Evolutionary conservation across 2,888 invertebrate genomes (phyloP).

Genomic region (Bedellia somnulentella): DNA sequence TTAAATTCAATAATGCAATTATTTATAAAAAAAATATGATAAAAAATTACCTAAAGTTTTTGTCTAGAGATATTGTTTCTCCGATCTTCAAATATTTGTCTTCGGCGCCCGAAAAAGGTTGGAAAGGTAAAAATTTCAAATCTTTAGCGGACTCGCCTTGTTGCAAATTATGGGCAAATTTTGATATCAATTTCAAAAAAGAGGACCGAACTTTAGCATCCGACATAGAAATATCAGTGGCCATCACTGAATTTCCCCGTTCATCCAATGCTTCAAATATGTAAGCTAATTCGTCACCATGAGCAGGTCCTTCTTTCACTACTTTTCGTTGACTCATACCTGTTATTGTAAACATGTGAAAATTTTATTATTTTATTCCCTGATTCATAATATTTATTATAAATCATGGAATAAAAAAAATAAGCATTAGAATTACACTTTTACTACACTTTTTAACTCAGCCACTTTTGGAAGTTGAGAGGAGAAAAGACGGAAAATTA

Average conservation of each 20-base stretch:
- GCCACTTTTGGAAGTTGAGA: too few relatives aligned
- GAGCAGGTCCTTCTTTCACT: constrained; percentile 46
- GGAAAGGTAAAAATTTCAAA: constrained; percentile 17
- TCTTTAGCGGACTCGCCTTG: constrained; percentile 14
- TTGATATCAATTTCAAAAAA: constrained; percentile 67
- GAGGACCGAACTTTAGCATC: constrained; percentile 67
- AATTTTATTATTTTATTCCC: too few relatives aligned
- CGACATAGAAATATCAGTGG: constrained; percentile 35
- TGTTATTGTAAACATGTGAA: too few relatives aligned
- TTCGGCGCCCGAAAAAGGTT: constrained; percentile 22
- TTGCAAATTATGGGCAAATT: constrained; percentile 60
- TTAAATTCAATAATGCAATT: too few relatives aligned
- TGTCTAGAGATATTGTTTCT: constrained; percentile 24
- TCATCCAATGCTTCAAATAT: constrained; percentile 68
- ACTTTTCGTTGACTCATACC: constrained; percentile 12
- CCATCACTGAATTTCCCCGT: constrained; percentile 53
- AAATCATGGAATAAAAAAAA: too few relatives aligned
- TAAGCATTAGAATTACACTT: too few relatives aligned
- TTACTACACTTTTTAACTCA: too few relatives aligned
- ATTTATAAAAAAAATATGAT: too few relatives aligned
- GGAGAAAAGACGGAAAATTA: too few relatives aligned
- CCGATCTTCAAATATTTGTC: constrained; percentile 36
- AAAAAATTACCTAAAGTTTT: constrained; percentile 33
- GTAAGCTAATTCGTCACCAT: constrained; percentile 74
- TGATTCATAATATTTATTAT: too few relatives aligned